Conservation (phyloP, 2,888 invertebrate species). For the Orthosia cruda region DNA sequence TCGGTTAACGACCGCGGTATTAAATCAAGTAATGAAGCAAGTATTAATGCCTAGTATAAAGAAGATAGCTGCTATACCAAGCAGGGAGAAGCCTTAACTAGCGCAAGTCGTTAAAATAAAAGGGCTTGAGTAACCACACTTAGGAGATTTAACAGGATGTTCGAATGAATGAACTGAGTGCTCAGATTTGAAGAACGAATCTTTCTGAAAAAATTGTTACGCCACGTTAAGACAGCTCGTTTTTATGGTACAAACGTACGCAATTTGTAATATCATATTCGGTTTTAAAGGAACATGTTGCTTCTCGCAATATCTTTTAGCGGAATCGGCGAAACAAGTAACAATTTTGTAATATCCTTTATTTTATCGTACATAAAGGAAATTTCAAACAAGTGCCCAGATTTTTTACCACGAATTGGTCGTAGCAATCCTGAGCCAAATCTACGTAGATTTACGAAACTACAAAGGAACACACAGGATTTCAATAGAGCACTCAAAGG, state of each 20-base stretch:
- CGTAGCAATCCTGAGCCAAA: slow-evolving; percentile 40
- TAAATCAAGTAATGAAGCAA: slow-evolving; percentile 33
- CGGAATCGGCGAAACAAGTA: background rate
- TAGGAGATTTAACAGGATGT: background rate
- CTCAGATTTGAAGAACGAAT: background rate
- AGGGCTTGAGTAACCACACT: slow-evolving; percentile 34
- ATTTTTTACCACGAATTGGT: slow-evolving; percentile 35
- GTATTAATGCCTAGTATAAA: slow-evolving; percentile 38
- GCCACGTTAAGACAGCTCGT: background rate
- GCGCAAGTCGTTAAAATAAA: slow-evolving; percentile 36
- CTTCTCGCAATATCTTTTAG: slow-evolving; percentile 11
- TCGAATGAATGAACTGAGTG: background rate
- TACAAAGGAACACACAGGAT: slow-evolving; percentile 43
- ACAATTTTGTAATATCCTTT: slow-evolving; percentile 37
- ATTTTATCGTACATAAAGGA: slow-evolving; percentile 28
- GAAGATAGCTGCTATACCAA: slow-evolving; percentile 14
- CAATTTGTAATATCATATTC: slow-evolving; percentile 22
- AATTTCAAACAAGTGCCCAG: slow-evolving; percentile 30
- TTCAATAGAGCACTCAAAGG: slow-evolving; percentile 42
- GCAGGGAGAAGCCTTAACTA: slow-evolving; percentile 29
- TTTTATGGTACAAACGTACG: background rate
- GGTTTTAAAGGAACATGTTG: slow-evolving; percentile 10
- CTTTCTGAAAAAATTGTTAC: background rate
- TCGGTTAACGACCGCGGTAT: slow-evolving; percentile 11
- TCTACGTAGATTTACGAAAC: slow-evolving; percentile 25